These are phyloP conservation scores for Rhabditoides inermis DNA, from an alignment of 2,888 invertebrate genomes.

Conservation along the genomic window DNA sequence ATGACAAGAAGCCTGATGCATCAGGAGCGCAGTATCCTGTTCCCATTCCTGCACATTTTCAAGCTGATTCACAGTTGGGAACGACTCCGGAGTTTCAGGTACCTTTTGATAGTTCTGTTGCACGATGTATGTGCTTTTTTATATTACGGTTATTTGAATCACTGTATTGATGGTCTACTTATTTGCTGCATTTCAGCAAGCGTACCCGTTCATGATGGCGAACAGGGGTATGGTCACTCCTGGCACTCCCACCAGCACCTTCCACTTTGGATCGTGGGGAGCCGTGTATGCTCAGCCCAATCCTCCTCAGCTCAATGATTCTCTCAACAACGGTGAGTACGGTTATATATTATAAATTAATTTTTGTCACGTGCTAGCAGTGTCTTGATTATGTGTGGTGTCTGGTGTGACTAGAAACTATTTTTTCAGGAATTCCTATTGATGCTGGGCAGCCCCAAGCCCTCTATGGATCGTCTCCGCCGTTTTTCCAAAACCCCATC, in stretches of 20 bases:
- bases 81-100: conserved; percentile 27
- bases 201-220: too few species aligned
- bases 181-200: too few species aligned
- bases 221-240: neutral
- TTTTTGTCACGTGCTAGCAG: too few species aligned
- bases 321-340: neutral
- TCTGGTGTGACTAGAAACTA: too few species aligned
- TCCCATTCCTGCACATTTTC: conserved; percentile 9
- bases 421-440: too few species aligned
- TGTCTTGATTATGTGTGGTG: too few species aligned
- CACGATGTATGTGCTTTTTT: too few species aligned
- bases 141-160: too few species aligned
- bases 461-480: neutral
- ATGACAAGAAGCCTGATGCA: conserved; percentile 9
- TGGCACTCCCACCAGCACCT: conserved; percentile 25
- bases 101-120: neutral
- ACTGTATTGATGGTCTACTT: too few species aligned
- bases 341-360: too few species aligned
- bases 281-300: conserved; percentile 17
- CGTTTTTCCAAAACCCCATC: conserved; percentile 2
- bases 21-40: conserved; percentile 1
- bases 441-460: neutral
- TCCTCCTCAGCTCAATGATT: conserved; percentile 2
- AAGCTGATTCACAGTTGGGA: conserved; percentile 7
- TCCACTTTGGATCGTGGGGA: conserved; percentile 28